phyloP scores from a whole-genome alignment of 1,140 invertebrate genomes.

The Chlorops oryzae region DNA sequence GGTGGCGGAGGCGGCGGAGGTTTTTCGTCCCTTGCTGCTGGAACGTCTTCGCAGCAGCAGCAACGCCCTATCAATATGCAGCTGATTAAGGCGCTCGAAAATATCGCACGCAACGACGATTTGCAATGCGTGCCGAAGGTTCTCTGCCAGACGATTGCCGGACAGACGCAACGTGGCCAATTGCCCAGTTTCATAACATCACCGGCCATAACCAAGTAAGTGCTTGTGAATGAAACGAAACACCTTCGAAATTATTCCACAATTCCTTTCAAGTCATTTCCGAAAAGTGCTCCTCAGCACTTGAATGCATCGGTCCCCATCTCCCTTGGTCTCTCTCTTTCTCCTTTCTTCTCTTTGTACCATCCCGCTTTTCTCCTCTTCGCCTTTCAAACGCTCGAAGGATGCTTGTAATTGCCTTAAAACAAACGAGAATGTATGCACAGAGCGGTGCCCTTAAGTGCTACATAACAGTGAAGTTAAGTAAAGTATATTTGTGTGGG shows the following conservation, averaged over 20 bases:
- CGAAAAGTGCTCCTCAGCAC: conserved; percentile 12
- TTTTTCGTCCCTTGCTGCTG: conserved; percentile 21
- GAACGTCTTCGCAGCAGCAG: conserved; percentile 6
- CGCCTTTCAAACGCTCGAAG: too few species aligned
- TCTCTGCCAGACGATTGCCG: conserved; percentile 66
- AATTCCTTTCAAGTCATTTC: conserved; percentile 24
- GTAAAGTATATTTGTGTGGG: too few species aligned
- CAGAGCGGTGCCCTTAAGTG: too few species aligned
- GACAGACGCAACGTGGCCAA: conserved; percentile 51
- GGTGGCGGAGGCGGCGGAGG: conserved; percentile 19
- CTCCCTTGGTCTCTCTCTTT: too few species aligned
- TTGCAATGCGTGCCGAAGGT: conserved; percentile 69
- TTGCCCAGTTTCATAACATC: conserved; percentile 56
- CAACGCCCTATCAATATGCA: conserved; percentile 38
- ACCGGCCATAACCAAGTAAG: conserved; percentile 63
- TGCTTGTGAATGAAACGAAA: conserved; percentile 31
- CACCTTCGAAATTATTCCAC: conserved; percentile 40
- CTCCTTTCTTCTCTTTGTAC: too few species aligned
- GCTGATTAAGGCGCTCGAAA: conserved; percentile 57
- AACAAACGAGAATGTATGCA: too few species aligned
- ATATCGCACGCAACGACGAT: conserved; percentile 69
- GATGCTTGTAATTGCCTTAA: too few species aligned
- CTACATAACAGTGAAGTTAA: too few species aligned
- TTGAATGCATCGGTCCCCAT: too few species aligned
- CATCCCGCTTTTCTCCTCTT: too few species aligned